These are phyloP conservation scores for Lagodon rhomboides DNA, from an alignment of 2,797 vertebrate genomes.

Conservation along the genomic window DNA sequence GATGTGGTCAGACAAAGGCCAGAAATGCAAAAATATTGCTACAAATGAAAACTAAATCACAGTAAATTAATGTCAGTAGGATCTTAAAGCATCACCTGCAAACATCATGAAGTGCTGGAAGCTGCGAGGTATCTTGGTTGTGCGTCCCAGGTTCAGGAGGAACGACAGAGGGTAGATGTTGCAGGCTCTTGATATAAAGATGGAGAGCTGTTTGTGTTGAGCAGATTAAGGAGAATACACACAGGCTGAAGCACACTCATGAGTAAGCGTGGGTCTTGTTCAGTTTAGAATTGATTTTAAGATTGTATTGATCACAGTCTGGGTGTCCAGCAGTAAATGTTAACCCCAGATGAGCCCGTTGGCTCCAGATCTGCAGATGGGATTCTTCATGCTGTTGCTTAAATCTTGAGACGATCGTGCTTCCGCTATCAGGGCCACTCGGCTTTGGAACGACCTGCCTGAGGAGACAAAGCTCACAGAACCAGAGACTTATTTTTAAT, in stretches of 20 bases:
- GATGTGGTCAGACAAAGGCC: background rate
- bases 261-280: background rate
- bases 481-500: no score
- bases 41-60: background rate
- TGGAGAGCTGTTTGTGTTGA: conserved; percentile 81
- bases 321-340: no score
- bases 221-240: conserved; percentile 81
- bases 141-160: conserved; percentile 88
- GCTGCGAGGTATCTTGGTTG: conserved; percentile 85
- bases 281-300: no score
- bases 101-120: conserved; percentile 93
- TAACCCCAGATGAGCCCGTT: no score
- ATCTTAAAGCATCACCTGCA: conserved; percentile 82
- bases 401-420: no score
- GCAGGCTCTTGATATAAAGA: conserved; percentile 88
- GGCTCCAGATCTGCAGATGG: no score
- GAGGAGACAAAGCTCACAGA: no score
- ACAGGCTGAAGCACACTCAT: background rate
- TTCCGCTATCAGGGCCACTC: no score
- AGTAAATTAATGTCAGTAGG: background rate
- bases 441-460: no score
- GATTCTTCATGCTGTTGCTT: no score
- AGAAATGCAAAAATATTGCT: background rate
- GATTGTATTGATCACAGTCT: no score
- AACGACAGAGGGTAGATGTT: conserved; percentile 91